Base-by-base conservation (phyloP, 2,888 invertebrate species). In the Drosophila testacea region DNA sequence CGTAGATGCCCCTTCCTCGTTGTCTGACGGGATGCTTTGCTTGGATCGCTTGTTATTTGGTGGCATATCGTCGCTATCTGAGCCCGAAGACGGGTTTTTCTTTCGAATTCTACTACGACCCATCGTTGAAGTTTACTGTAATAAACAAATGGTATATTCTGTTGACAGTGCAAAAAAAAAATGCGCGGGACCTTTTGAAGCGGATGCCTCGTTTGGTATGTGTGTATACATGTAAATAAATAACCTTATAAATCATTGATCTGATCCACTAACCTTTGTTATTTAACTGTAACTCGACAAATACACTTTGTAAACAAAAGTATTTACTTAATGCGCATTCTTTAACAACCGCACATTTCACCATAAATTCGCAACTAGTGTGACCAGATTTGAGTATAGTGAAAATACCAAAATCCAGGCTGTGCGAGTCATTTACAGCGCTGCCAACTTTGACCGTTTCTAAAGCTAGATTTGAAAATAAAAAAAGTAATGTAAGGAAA, bases 131-230 rank as follows among this genome's bases (percentile, higher is more conserved):
- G 22, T 50, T n/a, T 1, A 5, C 39, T 41, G 4, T 27, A 30
- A 27, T n/a, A 39, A 30, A 16, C 13, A 32, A 13, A 6, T 7
- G 4, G 5, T 38, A 6, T 34, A 34, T 9, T 46, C 10, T 11
- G 28, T 30, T 34, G 27, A 30, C 10, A 27, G 7, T n/a, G 11
- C 30, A 47, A 11, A 57, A 77, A 16, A 16, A 16, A 65, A 66
- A 52, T 77, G 57, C 73, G 74, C 74, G 74, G 61, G 77, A 41
- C 22, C 28, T 46, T 39, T 32, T 28, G 36, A 34, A 9, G 3
- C 32, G 3, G 9, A 16, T 32, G 16, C 5, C 4, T 32, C 9
- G 16, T 0, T 13, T 10, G 16, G 10, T 5, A 6, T 6, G 9
- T 4, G 16, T 27, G 5, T 5, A 6, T 6, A 16, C 4, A 16